Percentiles rank a stretch among this genome's conserved stretches.
Evolutionary conservation across 2,888 invertebrate species (phyloP).

Genomic region (Lochmaea capreae): DNA sequence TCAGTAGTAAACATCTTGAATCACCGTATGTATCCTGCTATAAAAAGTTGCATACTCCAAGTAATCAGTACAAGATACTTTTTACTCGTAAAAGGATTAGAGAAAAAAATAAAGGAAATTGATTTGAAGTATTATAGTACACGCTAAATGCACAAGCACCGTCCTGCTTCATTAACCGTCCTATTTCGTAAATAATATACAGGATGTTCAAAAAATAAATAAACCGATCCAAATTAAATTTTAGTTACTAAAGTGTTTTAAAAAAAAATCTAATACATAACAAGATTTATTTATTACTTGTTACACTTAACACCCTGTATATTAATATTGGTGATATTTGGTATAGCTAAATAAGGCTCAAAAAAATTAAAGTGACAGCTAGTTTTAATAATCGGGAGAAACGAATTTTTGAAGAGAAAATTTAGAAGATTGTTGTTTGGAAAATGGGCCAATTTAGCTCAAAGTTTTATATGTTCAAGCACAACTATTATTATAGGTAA

Average conservation of each 20-base stretch:
- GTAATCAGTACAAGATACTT: too few species aligned
- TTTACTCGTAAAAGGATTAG: too few species aligned
- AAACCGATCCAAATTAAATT: too few species aligned
- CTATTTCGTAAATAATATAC: conserved; percentile 42
- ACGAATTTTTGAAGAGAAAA: too few species aligned
- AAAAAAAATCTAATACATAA: too few species aligned
- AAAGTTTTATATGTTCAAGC: conserved; percentile 32
- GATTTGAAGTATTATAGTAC: conserved; percentile 8
- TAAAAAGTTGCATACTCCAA: too few species aligned
- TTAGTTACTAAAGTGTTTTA: too few species aligned
- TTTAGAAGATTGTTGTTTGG: too few species aligned
- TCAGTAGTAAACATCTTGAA: too few species aligned
- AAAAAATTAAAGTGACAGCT: not conserved
- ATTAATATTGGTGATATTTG: conserved; percentile 25
- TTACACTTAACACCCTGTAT: conserved; percentile 19
- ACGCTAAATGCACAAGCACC: conserved; percentile 45
- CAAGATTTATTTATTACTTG: not conserved
- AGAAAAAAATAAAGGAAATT: not conserved
- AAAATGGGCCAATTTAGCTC: conserved; percentile 21
- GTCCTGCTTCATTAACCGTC: conserved; percentile 54
- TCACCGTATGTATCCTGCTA: too few species aligned
- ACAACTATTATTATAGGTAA: conserved; percentile 29
- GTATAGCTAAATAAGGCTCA: conserved; percentile 29
- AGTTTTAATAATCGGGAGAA: not conserved
- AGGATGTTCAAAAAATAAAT: conserved; percentile 9